These are phyloP conservation scores for Vanessa tameamea DNA, from an alignment of 1,140 invertebrate genomes.

Conservation along the genomic window DNA sequence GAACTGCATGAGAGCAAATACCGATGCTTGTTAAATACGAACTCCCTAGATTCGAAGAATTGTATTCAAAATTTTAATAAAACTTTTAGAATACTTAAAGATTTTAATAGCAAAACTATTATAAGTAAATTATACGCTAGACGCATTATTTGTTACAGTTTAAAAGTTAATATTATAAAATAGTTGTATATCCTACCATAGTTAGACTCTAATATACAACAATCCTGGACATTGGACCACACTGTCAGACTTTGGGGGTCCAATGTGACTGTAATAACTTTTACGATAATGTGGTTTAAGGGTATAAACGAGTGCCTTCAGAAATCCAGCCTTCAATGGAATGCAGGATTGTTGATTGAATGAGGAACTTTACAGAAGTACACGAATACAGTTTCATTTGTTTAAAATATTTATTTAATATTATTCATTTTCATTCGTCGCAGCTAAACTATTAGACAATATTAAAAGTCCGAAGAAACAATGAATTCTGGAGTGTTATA, in stretches of 20 bases:
- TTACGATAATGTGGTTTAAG: conserved; percentile 66
- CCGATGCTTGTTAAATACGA: conserved; percentile 26
- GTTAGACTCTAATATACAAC: conserved; percentile 62
- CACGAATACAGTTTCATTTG: conserved; percentile 26
- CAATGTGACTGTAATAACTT: conserved; percentile 44
- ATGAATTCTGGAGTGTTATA: conserved; percentile 12
- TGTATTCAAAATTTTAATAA: conserved; percentile 31
- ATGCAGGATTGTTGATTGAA: conserved; percentile 73
- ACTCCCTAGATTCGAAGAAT: conserved; percentile 25
- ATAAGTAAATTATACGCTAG: conserved; percentile 60
- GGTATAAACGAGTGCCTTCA: conserved; percentile 79
- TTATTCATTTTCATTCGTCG: conserved; percentile 9
- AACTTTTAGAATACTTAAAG: conserved; percentile 27
- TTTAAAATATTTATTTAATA: conserved; percentile 15
- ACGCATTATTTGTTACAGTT: conserved; percentile 44
- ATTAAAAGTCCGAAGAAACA: conserved; percentile 4
- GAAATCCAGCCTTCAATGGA: conserved; percentile 76
- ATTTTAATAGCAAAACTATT: conserved; percentile 31
- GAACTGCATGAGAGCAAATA: conserved; percentile 1
- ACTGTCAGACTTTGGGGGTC: conserved; percentile 23
- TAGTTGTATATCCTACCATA: conserved; percentile 47
- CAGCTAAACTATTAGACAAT: conserved; percentile 20
- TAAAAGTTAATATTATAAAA: conserved; percentile 39
- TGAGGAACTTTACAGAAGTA: conserved; percentile 52
- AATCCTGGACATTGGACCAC: conserved; percentile 48